phyloP scores from a whole-genome alignment of 92 coral and sea anemone species.

The Zoanthus sociatus region DNA sequence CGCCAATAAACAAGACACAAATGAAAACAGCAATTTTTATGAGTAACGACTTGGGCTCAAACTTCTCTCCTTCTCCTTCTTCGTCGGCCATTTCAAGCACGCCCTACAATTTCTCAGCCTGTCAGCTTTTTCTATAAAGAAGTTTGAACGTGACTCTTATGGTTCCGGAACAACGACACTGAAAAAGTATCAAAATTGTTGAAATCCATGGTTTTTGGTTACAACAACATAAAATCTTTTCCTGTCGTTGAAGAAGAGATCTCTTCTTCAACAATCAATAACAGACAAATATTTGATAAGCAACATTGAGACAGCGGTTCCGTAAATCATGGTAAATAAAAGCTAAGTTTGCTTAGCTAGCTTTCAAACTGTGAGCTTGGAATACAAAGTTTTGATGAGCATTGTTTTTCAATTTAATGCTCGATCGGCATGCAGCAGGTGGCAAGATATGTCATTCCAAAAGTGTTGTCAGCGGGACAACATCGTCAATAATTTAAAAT shows the following conservation, averaged over 20 bases:
- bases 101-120: neutral
- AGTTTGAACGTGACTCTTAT: neutral
- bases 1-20: conserved; percentile 81
- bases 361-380: neutral
- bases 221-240: neutral
- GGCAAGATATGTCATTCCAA: neutral
- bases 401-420: neutral
- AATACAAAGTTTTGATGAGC: neutral
- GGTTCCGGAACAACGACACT: neutral
- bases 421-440: conserved; percentile 10
- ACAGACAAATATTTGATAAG: neutral
- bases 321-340: neutral
- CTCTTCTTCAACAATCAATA: neutral
- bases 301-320: neutral
- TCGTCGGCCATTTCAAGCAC: conserved; percentile 31
- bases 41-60: conserved; percentile 78
- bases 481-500: neutral
- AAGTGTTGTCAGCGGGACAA: neutral
- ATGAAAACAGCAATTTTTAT: conserved; percentile 66
- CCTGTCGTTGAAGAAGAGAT: neutral
- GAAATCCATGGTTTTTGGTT: neutral
- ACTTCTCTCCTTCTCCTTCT: conserved; percentile 46
- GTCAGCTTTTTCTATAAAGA: neutral
- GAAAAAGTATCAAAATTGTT: neutral
- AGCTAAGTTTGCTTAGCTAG: neutral